A percentile compares a stretch with the other conserved stretches of the same genome.
phyloP scores from a whole-genome alignment of 2,113 vertebrate genomes.

The Cisticola juncidis region DNA sequence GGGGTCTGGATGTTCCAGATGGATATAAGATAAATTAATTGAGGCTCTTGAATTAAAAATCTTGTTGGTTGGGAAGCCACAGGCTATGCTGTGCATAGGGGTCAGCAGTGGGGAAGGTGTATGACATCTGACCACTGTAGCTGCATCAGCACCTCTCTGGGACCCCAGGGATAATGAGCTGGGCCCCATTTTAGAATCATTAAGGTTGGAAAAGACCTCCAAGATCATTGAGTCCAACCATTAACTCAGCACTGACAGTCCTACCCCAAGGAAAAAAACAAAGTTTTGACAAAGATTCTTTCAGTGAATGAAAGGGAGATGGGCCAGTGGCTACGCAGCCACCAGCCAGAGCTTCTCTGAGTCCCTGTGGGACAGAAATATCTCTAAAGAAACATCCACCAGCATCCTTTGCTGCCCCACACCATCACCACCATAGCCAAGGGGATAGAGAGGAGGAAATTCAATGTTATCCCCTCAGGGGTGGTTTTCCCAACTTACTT shows the following conservation, averaged over 20 bases:
- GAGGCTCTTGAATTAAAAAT: not conserved
- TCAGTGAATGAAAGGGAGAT: not conserved
- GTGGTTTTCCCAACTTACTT: not conserved
- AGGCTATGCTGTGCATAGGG: not conserved
- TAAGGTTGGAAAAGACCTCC: not conserved
- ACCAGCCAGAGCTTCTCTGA: not conserved
- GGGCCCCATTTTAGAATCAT: not conserved
- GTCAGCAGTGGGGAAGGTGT: not conserved
- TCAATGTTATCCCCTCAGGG: not conserved
- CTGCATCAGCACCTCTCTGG: not conserved
- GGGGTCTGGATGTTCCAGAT: not conserved
- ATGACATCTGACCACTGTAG: not conserved
- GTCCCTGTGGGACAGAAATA: not conserved
- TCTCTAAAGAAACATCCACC: not conserved
- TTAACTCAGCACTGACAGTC: not conserved
- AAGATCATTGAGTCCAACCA: not conserved
- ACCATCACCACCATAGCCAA: not conserved
- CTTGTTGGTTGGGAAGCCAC: not conserved
- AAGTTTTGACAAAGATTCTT: not conserved
- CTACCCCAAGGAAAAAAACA: not conserved
- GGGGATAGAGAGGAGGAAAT: not conserved
- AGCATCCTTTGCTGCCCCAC: not conserved
- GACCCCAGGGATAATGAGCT: not conserved
- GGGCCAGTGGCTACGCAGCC: not conserved
- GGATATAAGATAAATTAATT: not conserved